Evolutionary conservation across 2,113 vertebrate species (phyloP), one percentile per base, ranked within the genome.

Genomic region (Ursus arctos): DNA sequence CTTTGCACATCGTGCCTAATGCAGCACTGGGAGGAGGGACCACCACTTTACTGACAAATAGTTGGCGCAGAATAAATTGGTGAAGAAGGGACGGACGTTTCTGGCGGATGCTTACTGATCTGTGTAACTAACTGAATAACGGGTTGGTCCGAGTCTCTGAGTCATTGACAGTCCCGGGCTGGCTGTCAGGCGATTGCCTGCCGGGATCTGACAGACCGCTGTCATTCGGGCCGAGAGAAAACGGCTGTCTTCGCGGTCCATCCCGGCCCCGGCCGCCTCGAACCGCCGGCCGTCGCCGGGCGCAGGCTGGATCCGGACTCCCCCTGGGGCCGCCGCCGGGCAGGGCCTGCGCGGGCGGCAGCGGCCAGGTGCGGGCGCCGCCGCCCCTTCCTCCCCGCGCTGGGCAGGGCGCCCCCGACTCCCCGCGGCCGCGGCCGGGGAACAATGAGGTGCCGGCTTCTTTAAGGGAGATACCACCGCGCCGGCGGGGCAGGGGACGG

Each of bases 381-480:
- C 89, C 4, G 49, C 9, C 55, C 80, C 89, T 86, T 9, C 53
- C 40, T 77, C 53, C n/a, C 43, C 1, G 31, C 51, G 74, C 77
- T 9, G 0, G 16, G 13, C 61, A 21, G 33, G 47, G 65, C 14
- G 80, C 86, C 59, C 59, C 69, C 21, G 67, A 94, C 61, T 71
- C 89, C 43, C 33, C 13, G 33, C 33, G 7, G 55, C 74, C 5
- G 49, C 2, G 1, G 80, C 47, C 59, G 2, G 2, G 59, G 77
- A 97, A 98, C 98, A 98, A 98, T 95, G 89, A 92, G 80, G 80
- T 74, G 47, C 93, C 22, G 95, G 89, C 85, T 94, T 94, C 98
- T 98, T 98, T 97, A 98, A 98, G 98, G 98, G 96, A 98, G 97
- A 98, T 98, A 98, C 97, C 97, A 98, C 97, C 95, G 94, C 87